Percentiles rank a stretch among this genome's conserved stretches.
phyloP scores from a whole-genome alignment of 1,140 invertebrate species.

The Paraescarpia echinospica region DNA sequence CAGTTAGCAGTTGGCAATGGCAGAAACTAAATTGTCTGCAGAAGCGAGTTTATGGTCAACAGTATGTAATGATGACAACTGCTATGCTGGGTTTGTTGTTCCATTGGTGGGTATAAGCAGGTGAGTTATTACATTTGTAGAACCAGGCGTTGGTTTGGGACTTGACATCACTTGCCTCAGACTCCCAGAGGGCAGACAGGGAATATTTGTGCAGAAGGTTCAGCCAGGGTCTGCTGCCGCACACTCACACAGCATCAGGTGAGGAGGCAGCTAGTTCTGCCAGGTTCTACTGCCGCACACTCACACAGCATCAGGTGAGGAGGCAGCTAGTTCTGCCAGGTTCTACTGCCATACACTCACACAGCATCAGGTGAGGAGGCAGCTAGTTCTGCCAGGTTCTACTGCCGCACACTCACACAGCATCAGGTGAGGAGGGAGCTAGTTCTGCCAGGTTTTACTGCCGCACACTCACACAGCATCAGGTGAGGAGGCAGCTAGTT shows the following conservation, averaged over 20 bases:
- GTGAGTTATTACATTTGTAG: background rate
- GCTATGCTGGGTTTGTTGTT: too few species aligned
- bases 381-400: background rate
- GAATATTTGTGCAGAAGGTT: background rate
- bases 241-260: background rate
- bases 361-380: background rate
- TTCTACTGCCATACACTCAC: background rate
- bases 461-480: too few species aligned
- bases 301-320: background rate
- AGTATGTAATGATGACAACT: too few species aligned
- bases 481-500: too few species aligned
- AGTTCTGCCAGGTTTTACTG: background rate
- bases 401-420: background rate
- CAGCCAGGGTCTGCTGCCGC: background rate
- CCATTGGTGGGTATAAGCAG: background rate
- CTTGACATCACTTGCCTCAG: background rate
- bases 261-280: background rate
- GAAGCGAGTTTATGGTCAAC: too few species aligned
- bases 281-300: background rate
- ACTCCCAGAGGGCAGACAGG: background rate
- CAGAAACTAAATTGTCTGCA: too few species aligned
- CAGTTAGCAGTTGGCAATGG: too few species aligned
- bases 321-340: background rate
- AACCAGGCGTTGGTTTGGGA: background rate
- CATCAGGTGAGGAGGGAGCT: background rate